Conservation (phyloP, 2,797 vertebrate genomes). For the Hypotaenidia okinawae region DNA sequence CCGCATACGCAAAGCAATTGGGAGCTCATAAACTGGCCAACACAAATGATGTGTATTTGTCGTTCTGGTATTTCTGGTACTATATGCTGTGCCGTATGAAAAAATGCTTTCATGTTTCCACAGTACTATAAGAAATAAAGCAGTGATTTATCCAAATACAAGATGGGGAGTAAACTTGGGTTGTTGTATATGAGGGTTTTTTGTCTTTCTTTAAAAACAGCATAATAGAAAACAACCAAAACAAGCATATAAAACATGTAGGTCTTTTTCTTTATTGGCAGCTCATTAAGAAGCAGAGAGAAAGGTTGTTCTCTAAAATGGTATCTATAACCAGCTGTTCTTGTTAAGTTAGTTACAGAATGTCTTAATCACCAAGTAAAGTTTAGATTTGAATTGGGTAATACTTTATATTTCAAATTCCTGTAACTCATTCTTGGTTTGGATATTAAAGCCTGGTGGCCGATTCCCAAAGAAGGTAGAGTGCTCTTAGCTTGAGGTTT, state of each 20-base stretch:
- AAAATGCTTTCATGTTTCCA: not conserved
- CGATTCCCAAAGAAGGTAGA: not conserved
- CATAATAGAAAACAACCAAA: no score
- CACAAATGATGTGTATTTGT: not conserved
- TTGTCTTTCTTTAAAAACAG: no score
- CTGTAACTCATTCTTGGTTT: not conserved
- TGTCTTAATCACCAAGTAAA: not conserved
- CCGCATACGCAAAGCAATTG: not conserved
- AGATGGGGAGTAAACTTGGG: no score
- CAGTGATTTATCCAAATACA: not conserved
- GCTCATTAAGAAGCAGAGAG: not conserved
- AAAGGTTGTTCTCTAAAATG: not conserved
- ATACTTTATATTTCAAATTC: not conserved
- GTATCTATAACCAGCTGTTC: not conserved
- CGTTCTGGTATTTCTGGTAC: not conserved
- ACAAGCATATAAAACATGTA: no score
- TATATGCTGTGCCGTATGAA: not conserved
- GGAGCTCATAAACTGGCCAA: not conserved
- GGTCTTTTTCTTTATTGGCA: not conserved
- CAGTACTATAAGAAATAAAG: not conserved
- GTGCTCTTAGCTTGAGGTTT: not conserved
- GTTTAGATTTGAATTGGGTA: not conserved
- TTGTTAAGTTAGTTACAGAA: not conserved
- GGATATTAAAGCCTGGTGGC: not conserved
- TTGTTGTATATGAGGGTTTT: not conserved